phyloP scores from a whole-genome alignment of 2,113 vertebrate species.

The Cryptotis parvus region DNA sequence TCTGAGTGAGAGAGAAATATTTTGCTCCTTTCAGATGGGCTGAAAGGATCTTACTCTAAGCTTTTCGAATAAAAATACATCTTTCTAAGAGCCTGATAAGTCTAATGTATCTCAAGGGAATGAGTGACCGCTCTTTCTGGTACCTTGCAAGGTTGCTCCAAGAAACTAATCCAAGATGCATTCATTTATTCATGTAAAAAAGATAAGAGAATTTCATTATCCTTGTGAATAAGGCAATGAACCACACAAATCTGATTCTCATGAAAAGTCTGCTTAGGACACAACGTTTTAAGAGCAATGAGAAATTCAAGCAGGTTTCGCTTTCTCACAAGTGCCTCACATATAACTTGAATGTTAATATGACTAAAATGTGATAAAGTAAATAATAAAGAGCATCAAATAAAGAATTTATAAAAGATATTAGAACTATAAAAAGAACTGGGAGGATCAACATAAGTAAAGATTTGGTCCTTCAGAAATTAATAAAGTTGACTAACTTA shows the following conservation, averaged over 20 bases:
- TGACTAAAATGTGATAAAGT: too few relatives aligned
- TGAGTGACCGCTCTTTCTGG: neutral
- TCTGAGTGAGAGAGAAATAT: neutral
- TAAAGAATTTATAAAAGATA: neutral
- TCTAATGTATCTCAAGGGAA: neutral
- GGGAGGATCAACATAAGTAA: neutral
- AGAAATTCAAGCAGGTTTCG: neutral
- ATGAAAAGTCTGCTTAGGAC: neutral
- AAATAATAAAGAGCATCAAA: too few relatives aligned
- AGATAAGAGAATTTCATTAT: neutral
- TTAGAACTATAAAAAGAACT: neutral
- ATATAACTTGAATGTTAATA: neutral
- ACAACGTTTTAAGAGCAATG: neutral
- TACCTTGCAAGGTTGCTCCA: neutral
- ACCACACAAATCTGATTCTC: neutral
- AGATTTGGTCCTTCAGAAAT: neutral
- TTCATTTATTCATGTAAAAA: neutral
- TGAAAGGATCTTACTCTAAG: neutral
- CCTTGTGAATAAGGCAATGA: neutral
- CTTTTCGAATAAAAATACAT: neutral
- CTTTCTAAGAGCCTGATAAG: neutral
- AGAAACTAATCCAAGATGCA: neutral
- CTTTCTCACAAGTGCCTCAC: neutral
- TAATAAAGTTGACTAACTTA: neutral
- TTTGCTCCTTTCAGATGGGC: neutral